A percentile compares a stretch with the other conserved stretches of the same genome.
phyloP scores from a whole-genome alignment of 1,140 invertebrate species.

The Dendrolimus punctatus region DNA sequence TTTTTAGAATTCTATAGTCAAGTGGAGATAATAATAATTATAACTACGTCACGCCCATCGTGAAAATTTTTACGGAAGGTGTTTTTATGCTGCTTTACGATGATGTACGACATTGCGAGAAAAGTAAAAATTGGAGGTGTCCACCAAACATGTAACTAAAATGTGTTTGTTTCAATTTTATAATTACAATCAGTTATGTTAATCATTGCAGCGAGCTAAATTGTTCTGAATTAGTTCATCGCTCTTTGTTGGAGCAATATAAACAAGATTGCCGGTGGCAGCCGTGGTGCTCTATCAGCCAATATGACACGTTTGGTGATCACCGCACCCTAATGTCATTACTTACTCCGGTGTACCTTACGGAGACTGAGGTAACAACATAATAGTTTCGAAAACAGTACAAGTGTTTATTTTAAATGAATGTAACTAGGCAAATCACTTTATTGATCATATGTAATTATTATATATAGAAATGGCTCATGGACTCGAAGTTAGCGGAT shows the following conservation, averaged over 20 bases:
- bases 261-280: conserved; percentile 36
- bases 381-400: not conserved
- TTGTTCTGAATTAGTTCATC: conserved; percentile 45
- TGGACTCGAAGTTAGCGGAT: conserved; percentile 44
- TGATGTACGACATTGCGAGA: no score
- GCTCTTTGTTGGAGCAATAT: conserved; percentile 37
- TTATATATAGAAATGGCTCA: conserved; percentile 50
- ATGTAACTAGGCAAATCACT: no score
- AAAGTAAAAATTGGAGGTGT: no score
- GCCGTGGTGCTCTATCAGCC: conserved; percentile 52
- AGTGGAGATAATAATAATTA: not conserved
- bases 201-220: conserved; percentile 35
- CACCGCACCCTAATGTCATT: conserved; percentile 42
- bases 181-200: not conserved
- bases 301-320: conserved; percentile 54
- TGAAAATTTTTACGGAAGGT: no score
- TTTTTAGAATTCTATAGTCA: not conserved
- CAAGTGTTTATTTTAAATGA: no score
- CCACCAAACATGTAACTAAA: no score
- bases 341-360: conserved; percentile 40
- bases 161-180: no score
- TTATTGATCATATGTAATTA: not conserved
- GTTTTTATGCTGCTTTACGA: no score
- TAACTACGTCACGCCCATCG: no score
- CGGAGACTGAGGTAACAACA: conserved; percentile 38